phyloP scores from a whole-genome alignment of 2,113 vertebrate species.

The Pseudolaguvia tuberculata region DNA sequence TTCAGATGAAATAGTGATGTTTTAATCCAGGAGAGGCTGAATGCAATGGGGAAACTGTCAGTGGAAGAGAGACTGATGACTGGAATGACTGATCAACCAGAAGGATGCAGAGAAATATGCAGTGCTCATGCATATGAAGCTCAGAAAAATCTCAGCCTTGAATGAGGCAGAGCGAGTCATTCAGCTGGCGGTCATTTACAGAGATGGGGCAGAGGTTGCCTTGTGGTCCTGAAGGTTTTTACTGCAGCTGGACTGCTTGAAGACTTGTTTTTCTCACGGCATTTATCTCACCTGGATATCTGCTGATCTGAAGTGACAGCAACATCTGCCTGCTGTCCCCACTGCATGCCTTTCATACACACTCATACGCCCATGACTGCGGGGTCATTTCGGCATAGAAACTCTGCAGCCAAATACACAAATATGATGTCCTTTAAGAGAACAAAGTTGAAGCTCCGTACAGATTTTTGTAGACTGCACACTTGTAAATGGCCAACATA shows the following conservation, averaged over 20 bases:
- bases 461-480: not conserved
- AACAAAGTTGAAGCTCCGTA: not conserved
- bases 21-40: no score
- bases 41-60: no score
- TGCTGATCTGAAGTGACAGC: slow-evolving; percentile 46
- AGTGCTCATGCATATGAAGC: no score
- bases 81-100: no score
- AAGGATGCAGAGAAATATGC: not conserved
- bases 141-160: not conserved
- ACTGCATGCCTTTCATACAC: slow-evolving; percentile 1
- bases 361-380: not conserved
- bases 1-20: no score
- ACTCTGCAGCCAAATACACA: not conserved
- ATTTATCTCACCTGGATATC: slow-evolving; percentile 28
- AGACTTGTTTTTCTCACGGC: slow-evolving; percentile 1
- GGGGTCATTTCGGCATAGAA: slow-evolving; percentile 18
- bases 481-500: no score
- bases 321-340: slow-evolving; percentile 26
- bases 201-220: not conserved
- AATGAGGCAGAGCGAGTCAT: slow-evolving; percentile 19
- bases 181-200: not conserved
- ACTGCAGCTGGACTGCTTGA: slow-evolving; percentile 35
- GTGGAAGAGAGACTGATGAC: not conserved
- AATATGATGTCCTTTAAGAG: not conserved
- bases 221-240: slow-evolving; percentile 18